A percentile compares a stretch with the other conserved stretches of the same genome.
Evolutionary conservation across 2,888 invertebrate genomes (phyloP).

Genomic region (Heliconius hortense): DNA sequence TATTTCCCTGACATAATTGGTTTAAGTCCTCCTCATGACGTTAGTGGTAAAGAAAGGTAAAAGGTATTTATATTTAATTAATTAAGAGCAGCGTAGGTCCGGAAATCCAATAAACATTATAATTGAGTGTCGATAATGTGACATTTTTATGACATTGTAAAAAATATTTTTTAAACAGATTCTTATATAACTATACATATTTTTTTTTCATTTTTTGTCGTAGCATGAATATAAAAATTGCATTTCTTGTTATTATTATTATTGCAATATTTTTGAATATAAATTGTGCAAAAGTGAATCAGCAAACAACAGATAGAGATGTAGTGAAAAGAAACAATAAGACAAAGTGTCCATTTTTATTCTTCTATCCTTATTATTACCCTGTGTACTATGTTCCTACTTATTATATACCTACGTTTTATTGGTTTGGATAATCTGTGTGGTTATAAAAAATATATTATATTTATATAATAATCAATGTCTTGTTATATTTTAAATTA

Average conservation of each 20-base stretch:
- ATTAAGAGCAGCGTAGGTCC: slow-evolving; percentile 23
- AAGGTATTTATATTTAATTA: slow-evolving; percentile 25
- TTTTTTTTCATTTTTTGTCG: neutral
- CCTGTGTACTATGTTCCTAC: slow-evolving; percentile 37
- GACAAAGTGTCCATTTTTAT: neutral
- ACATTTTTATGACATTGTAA: slow-evolving; percentile 8
- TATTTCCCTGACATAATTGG: slow-evolving; percentile 20
- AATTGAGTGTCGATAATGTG: slow-evolving; percentile 20
- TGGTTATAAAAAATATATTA: neutral
- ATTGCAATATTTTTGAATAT: neutral
- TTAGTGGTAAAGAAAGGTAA: slow-evolving; percentile 28
- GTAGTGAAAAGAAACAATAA: neutral
- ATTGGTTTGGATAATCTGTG: slow-evolving; percentile 29
- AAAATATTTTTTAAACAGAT: neutral
- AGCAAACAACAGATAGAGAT: neutral
- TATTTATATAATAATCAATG: neutral
- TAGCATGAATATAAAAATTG: neutral
- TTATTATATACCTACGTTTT: slow-evolving; percentile 33
- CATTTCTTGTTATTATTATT: neutral
- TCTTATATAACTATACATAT: neutral
- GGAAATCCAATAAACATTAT: slow-evolving; percentile 32
- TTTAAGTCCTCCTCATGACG: slow-evolving; percentile 12
- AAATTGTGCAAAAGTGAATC: neutral
- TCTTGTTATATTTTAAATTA: neutral
- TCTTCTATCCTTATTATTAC: slow-evolving; percentile 14